These are phyloP conservation scores for Stratiomys singularior DNA, from an alignment of 2,888 invertebrate genomes.

Conservation along the genomic window DNA sequence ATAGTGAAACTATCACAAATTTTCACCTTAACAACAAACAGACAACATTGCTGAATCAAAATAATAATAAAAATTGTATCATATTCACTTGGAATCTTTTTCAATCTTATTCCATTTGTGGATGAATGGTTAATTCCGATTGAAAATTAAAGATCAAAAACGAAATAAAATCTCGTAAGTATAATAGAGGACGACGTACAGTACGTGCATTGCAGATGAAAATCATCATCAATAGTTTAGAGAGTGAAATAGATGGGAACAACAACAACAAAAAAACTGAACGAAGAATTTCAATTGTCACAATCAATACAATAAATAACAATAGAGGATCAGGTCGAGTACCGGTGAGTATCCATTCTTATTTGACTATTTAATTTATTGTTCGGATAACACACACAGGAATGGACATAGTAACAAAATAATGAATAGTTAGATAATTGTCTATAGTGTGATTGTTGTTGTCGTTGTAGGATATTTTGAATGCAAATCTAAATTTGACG, in stretches of 20 bases:
- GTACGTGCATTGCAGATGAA: no score
- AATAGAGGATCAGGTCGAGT: constrained; percentile 36
- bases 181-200: no score
- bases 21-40: background rate
- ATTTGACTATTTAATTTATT: constrained; percentile 38
- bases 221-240: no score
- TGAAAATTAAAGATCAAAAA: constrained; percentile 34
- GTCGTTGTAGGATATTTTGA: background rate
- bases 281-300: constrained; percentile 13
- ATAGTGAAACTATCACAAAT: background rate
- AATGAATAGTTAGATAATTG: constrained; percentile 42
- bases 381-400: constrained; percentile 19
- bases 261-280: background rate
- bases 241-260: background rate
- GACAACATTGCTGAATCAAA: background rate
- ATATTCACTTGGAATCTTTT: constrained; percentile 19
- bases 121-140: constrained; percentile 34
- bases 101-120: background rate
- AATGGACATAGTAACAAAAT: constrained; percentile 9
- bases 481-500: constrained; percentile 1
- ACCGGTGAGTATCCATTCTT: constrained; percentile 42
- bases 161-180: no score
- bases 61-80: constrained; percentile 25
- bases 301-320: constrained; percentile 13
- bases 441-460: constrained; percentile 17